Evolutionary conservation across 2,888 invertebrate species (phyloP).

Genomic region (Abscondita cerata): DNA sequence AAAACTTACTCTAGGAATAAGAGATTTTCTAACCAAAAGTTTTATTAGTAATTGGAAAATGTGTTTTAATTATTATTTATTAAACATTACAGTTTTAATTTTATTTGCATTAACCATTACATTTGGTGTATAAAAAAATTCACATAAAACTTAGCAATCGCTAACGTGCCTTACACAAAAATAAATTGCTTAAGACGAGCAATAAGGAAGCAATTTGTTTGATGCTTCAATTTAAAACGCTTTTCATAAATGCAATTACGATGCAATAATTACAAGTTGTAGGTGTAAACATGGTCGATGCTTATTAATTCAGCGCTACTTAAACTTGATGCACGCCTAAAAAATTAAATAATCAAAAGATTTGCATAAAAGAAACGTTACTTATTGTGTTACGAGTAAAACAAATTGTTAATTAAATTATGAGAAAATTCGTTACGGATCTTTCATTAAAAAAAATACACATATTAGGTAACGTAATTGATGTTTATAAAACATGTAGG

Average conservation of each 20-base stretch:
- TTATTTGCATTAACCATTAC: no score
- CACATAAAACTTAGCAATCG: no score
- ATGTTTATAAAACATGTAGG: slow-evolving; percentile 6
- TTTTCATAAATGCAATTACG: slow-evolving; percentile 1
- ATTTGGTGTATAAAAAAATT: no score
- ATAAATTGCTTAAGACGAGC: not conserved
- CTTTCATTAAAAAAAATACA: not conserved
- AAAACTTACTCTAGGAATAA: no score
- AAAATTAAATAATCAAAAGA: not conserved
- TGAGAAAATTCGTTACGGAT: not conserved
- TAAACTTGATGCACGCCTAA: not conserved
- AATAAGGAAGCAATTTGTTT: slow-evolving; percentile 9
- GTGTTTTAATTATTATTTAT: no score
- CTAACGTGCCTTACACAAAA: no score
- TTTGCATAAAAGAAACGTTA: not conserved
- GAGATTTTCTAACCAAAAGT: no score
- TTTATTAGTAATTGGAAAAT: no score
- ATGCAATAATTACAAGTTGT: not conserved
- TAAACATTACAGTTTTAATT: no score
- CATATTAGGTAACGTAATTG: not conserved
- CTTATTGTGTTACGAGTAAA: not conserved
- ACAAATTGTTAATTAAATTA: not conserved
- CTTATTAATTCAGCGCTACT: not conserved
- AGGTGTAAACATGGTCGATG: not conserved
- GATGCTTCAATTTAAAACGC: not conserved